Evolutionary conservation across 1,140 invertebrate species (phyloP).

Genomic region (Coptotermes formosanus): DNA sequence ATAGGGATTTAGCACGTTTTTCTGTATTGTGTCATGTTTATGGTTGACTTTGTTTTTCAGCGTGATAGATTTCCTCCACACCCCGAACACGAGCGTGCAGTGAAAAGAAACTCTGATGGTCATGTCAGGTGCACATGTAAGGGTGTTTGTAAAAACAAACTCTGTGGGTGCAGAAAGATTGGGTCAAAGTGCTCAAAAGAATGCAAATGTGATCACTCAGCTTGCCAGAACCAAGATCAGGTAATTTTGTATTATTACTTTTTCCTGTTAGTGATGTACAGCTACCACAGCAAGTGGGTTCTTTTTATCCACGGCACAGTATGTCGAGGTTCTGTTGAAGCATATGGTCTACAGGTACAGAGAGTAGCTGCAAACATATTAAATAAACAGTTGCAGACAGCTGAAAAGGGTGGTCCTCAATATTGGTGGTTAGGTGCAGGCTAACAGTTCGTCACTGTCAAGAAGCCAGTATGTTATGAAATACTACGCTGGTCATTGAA

Average conservation of each 20-base stretch:
- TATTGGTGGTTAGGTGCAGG: too few species aligned
- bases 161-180: conserved; percentile 59
- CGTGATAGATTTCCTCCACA: background rate
- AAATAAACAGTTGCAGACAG: too few species aligned
- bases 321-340: too few species aligned
- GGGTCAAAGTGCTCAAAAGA: conserved; percentile 46
- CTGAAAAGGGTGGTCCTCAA: too few species aligned
- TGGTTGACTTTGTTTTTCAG: conserved; percentile 12
- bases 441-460: too few species aligned
- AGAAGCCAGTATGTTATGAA: too few species aligned
- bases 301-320: too few species aligned
- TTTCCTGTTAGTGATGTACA: too few species aligned
- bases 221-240: conserved; percentile 23
- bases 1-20: conserved; percentile 5
- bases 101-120: conserved; percentile 55
- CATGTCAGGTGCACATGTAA: conserved; percentile 59
- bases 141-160: conserved; percentile 54
- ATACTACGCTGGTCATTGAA: too few species aligned
- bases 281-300: too few species aligned
- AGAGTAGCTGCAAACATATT: too few species aligned
- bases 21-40: conserved; percentile 19
- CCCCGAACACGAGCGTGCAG: conserved; percentile 37
- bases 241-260: background rate
- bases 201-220: conserved; percentile 53
- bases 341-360: too few species aligned